Percentiles rank a stretch among this genome's conserved stretches.
Conservation (phyloP, 2,888 invertebrate genomes). For the Drosophila barbarae region DNA sequence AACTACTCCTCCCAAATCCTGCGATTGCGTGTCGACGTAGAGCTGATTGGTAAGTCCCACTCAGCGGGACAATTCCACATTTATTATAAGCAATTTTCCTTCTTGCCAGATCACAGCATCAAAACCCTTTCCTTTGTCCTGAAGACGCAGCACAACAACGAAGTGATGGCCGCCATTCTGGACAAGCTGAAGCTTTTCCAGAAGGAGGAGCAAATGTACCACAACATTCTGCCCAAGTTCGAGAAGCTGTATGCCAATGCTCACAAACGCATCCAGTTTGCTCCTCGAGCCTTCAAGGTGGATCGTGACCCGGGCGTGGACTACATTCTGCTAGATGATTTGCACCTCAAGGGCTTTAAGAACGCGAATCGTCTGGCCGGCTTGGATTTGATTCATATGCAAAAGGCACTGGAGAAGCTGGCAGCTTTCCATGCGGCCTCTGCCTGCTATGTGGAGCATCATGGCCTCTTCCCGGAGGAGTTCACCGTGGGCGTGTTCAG, state of each 20-base stretch:
- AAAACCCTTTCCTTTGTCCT: constrained; percentile 67
- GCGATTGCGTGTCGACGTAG: constrained; percentile 68
- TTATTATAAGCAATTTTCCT: not conserved
- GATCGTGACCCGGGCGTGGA: constrained; percentile 68
- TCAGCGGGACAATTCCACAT: too few species aligned
- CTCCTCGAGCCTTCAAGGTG: constrained; percentile 70
- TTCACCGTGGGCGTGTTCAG: constrained; percentile 70
- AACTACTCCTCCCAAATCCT: constrained; percentile 73
- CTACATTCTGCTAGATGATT: constrained; percentile 77
- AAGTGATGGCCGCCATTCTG: constrained; percentile 64
- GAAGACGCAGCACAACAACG: constrained; percentile 65
- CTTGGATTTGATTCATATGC: constrained; percentile 73
- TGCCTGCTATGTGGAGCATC: constrained; percentile 76
- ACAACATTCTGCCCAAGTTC: constrained; percentile 73
- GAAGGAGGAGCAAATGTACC: constrained; percentile 77
- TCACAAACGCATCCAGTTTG: constrained; percentile 69
- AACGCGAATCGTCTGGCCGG: constrained; percentile 74
- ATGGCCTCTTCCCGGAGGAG: constrained; percentile 66
- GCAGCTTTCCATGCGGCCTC: constrained; percentile 79
- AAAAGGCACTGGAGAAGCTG: constrained; percentile 72
- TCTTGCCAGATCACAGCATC: constrained; percentile 53
- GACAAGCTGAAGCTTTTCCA: constrained; percentile 67
- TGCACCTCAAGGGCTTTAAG: constrained; percentile 67
- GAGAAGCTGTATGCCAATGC: constrained; percentile 69
- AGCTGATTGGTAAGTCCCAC: constrained; percentile 62